Base-by-base conservation (phyloP, 1,140 invertebrate genomes). In the Frieseomelitta varia region DNA sequence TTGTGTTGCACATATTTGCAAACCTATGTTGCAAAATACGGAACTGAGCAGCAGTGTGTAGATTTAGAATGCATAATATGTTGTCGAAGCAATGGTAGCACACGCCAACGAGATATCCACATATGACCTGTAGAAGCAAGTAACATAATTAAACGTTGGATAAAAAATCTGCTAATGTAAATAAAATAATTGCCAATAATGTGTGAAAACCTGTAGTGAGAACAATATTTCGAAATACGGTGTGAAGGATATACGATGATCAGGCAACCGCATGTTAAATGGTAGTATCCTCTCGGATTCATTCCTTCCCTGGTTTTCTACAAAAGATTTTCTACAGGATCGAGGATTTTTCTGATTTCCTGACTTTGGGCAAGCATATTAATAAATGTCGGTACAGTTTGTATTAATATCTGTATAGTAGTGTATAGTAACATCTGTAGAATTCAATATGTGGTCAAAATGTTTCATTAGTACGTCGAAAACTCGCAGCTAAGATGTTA, bases 81-180 rank as follows among this genome's bases (percentile, higher is more conserved):
- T 89, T 90, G 71, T 91, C 88, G 65, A 91, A 89, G 19, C 89
- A 90, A 56, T 88, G 87, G 51, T 83, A 90, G 11, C 85, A 86
- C 3, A 91, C 53, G 17, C 90, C 86, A 4, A 85, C 39, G 24
- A 91, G 85, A 34, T 79, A 71, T 19, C 79, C 56, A 0, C 86
- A 81, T 11, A 91, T 65, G 15, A 84, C 58, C 91, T 92, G 51
- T 0, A 47, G 58, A 10, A 68, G 77, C 15, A n/a, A 1, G 24
- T 27, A 55, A 15, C 12, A 2, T 69, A 24, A 30, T 55, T n/a
- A 15, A 19, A 58, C n/a, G 1, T 10, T 2, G 24, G 10, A 24
- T 12, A 61, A 61, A 14, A 12, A 4, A 12, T 14, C 58, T 61
- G 4, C 12, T 11, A 61, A n/a, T 1, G 2, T 6, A 61, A 15